Conservation (phyloP, 2,888 invertebrate genomes). For the Plagodis pulveraria region DNA sequence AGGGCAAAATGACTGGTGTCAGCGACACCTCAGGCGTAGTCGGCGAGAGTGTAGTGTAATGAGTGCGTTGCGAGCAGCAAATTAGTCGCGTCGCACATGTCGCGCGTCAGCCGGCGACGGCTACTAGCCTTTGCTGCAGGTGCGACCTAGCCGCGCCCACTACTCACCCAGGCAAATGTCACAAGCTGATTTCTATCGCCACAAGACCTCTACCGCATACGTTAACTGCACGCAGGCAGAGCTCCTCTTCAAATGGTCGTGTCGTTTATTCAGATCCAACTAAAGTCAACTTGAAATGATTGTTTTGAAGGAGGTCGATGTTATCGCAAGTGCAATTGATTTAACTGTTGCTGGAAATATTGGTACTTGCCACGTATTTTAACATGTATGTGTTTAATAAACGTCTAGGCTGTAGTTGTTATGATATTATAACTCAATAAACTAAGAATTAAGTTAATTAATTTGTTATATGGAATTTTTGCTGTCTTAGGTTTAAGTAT, state of each 20-base stretch:
- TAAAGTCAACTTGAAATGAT: slow-evolving; percentile 41
- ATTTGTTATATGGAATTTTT: too few species aligned
- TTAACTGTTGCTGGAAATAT: slow-evolving; percentile 46
- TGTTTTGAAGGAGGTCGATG: slow-evolving; percentile 49
- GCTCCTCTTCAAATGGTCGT: slow-evolving; percentile 30
- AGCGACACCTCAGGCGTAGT: slow-evolving; percentile 77
- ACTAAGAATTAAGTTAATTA: too few species aligned
- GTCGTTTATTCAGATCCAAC: slow-evolving; percentile 37
- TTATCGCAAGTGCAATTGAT: slow-evolving; percentile 50
- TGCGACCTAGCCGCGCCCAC: slow-evolving; percentile 25
- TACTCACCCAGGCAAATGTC: slow-evolving; percentile 62
- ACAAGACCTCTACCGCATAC: slow-evolving; percentile 26
- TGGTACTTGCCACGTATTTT: too few species aligned
- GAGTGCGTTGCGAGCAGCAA: slow-evolving; percentile 70
- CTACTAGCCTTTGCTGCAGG: slow-evolving; percentile 53
- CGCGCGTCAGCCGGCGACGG: slow-evolving; percentile 78
- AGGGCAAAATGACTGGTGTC: slow-evolving; percentile 68
- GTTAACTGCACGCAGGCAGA: slow-evolving; percentile 3
- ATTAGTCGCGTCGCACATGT: slow-evolving; percentile 83
- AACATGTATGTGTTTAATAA: too few species aligned
- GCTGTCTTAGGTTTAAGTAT: too few species aligned
- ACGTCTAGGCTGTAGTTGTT: too few species aligned
- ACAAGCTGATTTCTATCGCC: slow-evolving; percentile 44
- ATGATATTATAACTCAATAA: too few species aligned
- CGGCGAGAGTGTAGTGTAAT: slow-evolving; percentile 73